Percentiles rank a stretch among this genome's conserved stretches.
Conservation (phyloP, 2,797 vertebrate species). For the Macropus fuliginosus region DNA sequence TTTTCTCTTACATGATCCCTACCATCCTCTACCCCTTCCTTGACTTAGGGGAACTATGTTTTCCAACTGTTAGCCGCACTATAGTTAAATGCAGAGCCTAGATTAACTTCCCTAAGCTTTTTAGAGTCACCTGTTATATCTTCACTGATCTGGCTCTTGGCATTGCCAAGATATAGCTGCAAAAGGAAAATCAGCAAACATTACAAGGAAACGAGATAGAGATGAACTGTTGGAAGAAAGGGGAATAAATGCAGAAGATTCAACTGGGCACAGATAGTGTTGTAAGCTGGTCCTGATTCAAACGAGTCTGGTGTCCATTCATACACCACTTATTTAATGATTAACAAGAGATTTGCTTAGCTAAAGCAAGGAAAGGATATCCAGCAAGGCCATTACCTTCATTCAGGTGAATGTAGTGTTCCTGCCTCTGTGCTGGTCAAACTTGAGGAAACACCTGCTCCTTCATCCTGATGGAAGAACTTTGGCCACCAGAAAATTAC, state of each 20-base stretch:
- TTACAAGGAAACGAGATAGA: neutral
- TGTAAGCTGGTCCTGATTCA: neutral
- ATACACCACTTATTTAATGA: neutral
- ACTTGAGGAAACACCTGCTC: too few relatives aligned
- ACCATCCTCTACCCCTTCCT: neutral
- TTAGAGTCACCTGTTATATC: neutral
- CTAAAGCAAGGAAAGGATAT: neutral
- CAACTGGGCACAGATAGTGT: neutral
- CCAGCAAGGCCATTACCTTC: neutral
- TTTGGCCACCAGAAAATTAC: too few relatives aligned
- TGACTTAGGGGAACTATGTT: neutral
- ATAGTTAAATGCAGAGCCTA: neutral
- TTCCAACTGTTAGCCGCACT: neutral
- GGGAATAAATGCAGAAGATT: neutral
- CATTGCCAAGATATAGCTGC: neutral
- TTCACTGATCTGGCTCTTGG: neutral
- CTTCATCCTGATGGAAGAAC: too few relatives aligned
- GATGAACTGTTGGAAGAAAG: neutral
- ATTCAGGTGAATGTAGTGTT: neutral
- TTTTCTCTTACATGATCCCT: neutral
- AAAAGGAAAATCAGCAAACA: neutral
- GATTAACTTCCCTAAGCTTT: neutral
- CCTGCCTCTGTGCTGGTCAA: neutral
- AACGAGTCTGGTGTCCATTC: neutral
- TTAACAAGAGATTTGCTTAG: neutral